A percentile compares a stretch with the other conserved stretches of the same genome.
Conservation (phyloP, 2,888 invertebrate genomes). For the Nymphalis polychloros region DNA sequence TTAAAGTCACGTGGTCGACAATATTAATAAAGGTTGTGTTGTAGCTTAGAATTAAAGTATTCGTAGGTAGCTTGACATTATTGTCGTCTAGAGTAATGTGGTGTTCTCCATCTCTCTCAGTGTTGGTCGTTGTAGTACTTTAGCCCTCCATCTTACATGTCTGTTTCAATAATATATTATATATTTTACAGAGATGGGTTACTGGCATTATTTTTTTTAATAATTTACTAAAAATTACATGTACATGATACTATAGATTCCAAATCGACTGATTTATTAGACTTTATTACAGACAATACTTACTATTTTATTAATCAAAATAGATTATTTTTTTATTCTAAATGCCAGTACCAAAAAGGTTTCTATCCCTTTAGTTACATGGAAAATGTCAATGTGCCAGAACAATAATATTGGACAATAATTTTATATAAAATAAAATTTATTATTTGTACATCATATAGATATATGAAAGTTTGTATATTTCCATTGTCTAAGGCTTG, state of each 20-base stretch:
- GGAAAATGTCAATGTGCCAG: background rate
- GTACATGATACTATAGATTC: background rate
- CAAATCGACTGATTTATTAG: background rate
- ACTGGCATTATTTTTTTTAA: background rate
- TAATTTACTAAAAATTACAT: too few species aligned
- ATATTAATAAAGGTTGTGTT: conserved; percentile 66
- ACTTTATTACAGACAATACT: background rate
- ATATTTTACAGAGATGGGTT: background rate
- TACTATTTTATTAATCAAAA: background rate
- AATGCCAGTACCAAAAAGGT: background rate
- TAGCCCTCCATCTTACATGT: background rate
- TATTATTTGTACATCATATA: conserved; percentile 19
- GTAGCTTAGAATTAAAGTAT: conserved; percentile 47
- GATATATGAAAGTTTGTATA: conserved; percentile 52
- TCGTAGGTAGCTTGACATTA: conserved; percentile 35
- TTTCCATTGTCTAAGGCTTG: conserved; percentile 57
- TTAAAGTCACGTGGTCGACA: conserved; percentile 13
- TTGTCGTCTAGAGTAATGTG: conserved; percentile 36
- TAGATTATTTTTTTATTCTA: background rate
- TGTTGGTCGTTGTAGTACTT: conserved; percentile 18
- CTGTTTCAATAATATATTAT: background rate
- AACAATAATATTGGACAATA: conserved; percentile 11
- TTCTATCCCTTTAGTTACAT: background rate
- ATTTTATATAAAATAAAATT: conserved; percentile 1
- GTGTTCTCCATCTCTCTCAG: background rate